These are phyloP conservation scores for Nebria salina DNA, from an alignment of 2,888 invertebrate genomes.

Conservation along the genomic window DNA sequence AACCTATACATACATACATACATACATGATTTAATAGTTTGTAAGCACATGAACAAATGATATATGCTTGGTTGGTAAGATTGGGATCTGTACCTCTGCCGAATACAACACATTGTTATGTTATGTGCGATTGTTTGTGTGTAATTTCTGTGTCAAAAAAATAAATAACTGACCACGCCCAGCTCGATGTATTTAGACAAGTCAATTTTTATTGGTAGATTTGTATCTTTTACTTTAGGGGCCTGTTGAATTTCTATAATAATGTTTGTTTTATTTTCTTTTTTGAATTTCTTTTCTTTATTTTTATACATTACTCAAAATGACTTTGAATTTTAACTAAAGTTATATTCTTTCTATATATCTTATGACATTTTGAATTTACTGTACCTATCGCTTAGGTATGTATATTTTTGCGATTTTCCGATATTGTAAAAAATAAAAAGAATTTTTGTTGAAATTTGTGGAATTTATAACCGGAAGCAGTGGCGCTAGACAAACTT, in stretches of 20 bases:
- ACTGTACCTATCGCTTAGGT: too few relatives aligned
- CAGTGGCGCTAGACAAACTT: constrained; percentile 11
- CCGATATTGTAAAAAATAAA: too few relatives aligned
- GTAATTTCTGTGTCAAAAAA: constrained; percentile 42
- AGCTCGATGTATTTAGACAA: constrained; percentile 33
- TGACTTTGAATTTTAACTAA: too few relatives aligned
- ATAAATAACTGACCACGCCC: constrained; percentile 28
- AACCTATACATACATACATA: neutral
- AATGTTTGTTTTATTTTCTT: neutral
- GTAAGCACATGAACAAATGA: neutral
- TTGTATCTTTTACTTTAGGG: constrained; percentile 24
- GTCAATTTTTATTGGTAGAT: constrained; percentile 45
- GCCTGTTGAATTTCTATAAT: neutral
- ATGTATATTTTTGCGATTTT: too few relatives aligned
- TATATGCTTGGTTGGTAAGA: neutral
- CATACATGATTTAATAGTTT: neutral
- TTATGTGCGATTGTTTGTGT: constrained; percentile 16
- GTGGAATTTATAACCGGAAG: constrained; percentile 30
- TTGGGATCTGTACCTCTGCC: neutral
- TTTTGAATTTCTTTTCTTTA: neutral
- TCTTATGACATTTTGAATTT: too few relatives aligned
- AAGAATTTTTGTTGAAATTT: neutral
- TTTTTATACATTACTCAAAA: too few relatives aligned
- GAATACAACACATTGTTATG: neutral
- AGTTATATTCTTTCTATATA: too few relatives aligned